Base-by-base conservation (phyloP, 2,888 invertebrate species). In the Dicranocentrus wangi region DNA sequence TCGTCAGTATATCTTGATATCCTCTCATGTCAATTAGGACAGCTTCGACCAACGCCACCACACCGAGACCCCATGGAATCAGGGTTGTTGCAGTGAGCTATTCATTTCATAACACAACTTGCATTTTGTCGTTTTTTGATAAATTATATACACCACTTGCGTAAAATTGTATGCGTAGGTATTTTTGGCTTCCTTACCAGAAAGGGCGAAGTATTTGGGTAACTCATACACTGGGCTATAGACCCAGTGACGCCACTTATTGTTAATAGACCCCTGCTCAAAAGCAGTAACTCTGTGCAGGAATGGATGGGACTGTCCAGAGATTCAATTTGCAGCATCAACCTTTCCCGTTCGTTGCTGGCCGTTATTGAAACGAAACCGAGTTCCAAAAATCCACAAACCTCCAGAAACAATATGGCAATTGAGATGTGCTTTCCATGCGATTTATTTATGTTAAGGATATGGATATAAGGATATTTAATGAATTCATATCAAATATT, bases 151-250 rank as follows among this genome's bases (percentile, higher is more conserved):
- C n/a, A n/a, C n/a, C n/a, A n/a, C n/a, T n/a, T n/a, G n/a, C n/a
- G n/a, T n/a, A n/a, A n/a, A n/a, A n/a, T n/a, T n/a, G n/a, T n/a
- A n/a, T n/a, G n/a, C n/a, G n/a, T n/a, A n/a, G n/a, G n/a, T n/a
- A n/a, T n/a, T n/a, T n/a, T n/a, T n/a, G n/a, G n/a, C 1, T 17
- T 42, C 10, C 69, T 53, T 19, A 69, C 69, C 53, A 69, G 13
- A 55, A 69, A 55, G 5, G 69, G n/a, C 1, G 69, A 32, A n/a
- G 55, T 32, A 28, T 28, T 69, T 32, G 69, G 69, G 19, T 69
- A 69, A 19, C 53, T 21, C 53, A 53, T 19, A 25, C 53, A 53
- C 15, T 69, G 69, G 21, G 53, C 53, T 21, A 55, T 8, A 13
- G 55, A 25, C 2, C 69, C 55, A n/a, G 23, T n/a, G 7, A 69